These are phyloP conservation scores for Melanostoma mellinum DNA, from an alignment of 2,888 invertebrate genomes.

Conservation along the genomic window DNA sequence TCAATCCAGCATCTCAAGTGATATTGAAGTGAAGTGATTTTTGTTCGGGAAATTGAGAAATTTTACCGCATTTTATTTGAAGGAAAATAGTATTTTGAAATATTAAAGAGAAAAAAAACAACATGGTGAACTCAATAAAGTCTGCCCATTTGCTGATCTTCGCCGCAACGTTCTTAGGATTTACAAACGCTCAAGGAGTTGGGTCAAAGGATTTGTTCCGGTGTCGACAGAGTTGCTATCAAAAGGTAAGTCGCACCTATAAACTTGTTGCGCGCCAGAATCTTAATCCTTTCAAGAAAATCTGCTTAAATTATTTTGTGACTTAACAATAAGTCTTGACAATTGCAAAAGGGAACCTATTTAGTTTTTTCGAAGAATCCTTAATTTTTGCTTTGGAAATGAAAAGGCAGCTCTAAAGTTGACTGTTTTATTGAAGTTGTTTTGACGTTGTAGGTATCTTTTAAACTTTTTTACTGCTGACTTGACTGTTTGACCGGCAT, in stretches of 20 bases:
- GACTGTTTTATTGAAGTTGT: too few species aligned
- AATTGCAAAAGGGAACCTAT: too few species aligned
- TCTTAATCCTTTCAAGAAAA: background rate
- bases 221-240: conserved; percentile 81
- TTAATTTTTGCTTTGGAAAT: too few species aligned
- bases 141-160: conserved; percentile 44
- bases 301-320: background rate
- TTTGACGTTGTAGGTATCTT: too few species aligned
- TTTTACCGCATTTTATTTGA: conserved; percentile 23
- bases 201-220: conserved; percentile 80
- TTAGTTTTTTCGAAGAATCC: too few species aligned
- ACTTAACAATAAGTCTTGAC: background rate
- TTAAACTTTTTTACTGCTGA: too few species aligned
- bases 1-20: background rate
- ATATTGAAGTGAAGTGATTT: conserved; percentile 46
- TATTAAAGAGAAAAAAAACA: conserved; percentile 18
- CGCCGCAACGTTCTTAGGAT: conserved; percentile 67
- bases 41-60: conserved; percentile 16
- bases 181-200: conserved; percentile 72
- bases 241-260: conserved; percentile 78
- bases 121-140: conserved; percentile 59
- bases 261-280: conserved; percentile 62
- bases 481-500: too few species aligned
- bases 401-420: too few species aligned
- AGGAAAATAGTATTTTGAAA: background rate